Evolutionary conservation across 2,113 vertebrate species (phyloP), one percentile per base, ranked within the genome.

Genomic region (Tringa solitaria): DNA sequence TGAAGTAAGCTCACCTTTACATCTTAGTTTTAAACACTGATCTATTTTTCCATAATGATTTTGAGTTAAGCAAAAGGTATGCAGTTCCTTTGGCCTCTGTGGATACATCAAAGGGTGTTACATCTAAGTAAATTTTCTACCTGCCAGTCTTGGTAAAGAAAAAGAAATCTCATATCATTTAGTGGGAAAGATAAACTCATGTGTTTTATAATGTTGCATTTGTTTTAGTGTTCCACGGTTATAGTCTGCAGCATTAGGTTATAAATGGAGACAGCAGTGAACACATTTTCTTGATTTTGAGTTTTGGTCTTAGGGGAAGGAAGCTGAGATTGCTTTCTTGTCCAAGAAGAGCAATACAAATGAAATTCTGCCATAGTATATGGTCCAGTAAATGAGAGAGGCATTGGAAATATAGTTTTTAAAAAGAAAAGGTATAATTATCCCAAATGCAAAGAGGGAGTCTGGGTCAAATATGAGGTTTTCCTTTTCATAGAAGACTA

Each of bases 221-320:
- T 84, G n/a, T 84, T 88, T 69, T 41, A 61, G 28, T 57, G 56
- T 88, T 97, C 59, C 69, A 87, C 59, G 67, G 50, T 85, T 73
- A 68, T 6, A 87, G 30, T 84, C 63, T 57, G 48, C 45, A 85
- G 48, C 50, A 69, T 70, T 59, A 35, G 41, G 19, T 89, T 63
- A 83, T 48, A 76, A 95, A 41, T 50, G 9, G 61, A n/a, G 45
- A 77, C 24, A 89, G 48, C 54, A 45, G 6, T 32, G 57, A 84
- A 91, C 64, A 39, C 4, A 51, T 95, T 96, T 93, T 79, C 41
- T 68, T 92, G 37, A 57, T 87, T 95, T 90, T 87, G 77, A 87
- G 78, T 60, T 87, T 43, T 75, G 83, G 14, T 67, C 27, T 37
- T 7, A 51, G 46, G n/a, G 30, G 46, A 84, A 94, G 19, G 45